A percentile compares a stretch with the other conserved stretches of the same genome.
phyloP scores from a whole-genome alignment of 2,797 vertebrate species.

The Macropodus opercularis region DNA sequence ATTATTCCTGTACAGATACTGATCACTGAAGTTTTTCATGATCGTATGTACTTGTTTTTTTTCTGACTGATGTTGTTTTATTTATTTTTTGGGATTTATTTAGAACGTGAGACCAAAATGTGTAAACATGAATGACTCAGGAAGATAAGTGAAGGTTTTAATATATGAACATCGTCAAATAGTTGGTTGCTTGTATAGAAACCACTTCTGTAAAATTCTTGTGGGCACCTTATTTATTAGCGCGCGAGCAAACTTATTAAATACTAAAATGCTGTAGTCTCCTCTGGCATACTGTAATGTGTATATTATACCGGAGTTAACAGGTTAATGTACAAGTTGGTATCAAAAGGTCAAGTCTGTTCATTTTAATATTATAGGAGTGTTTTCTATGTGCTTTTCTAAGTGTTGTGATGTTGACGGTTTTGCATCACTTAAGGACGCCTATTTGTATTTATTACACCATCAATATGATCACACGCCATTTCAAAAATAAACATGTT shows the following conservation, averaged over 20 bases:
- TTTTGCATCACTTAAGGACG: conserved; percentile 25
- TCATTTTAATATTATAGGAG: conserved; percentile 34
- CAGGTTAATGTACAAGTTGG: conserved; percentile 38
- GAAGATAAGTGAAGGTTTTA: conserved; percentile 65
- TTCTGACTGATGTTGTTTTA: conserved; percentile 24
- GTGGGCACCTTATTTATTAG: conserved; percentile 60
- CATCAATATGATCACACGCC: conserved; percentile 55
- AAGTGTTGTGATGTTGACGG: conserved; percentile 35
- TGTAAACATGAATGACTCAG: conserved; percentile 69
- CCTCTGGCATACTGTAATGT: conserved; percentile 47
- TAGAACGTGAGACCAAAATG: conserved; percentile 60
- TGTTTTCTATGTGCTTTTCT: conserved; percentile 57
- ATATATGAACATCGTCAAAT: conserved; percentile 55
- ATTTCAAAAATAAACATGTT: conserved; percentile 73
- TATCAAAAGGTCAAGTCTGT: conserved; percentile 17
- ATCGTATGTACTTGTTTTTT: conserved; percentile 26
- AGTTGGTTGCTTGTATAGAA: conserved; percentile 35
- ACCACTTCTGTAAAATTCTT: conserved; percentile 27
- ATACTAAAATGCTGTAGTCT: conserved; percentile 25
- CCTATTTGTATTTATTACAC: conserved; percentile 67
- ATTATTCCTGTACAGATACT: not conserved
- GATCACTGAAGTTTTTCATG: not conserved
- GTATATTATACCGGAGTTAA: conserved; percentile 54
- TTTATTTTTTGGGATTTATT: conserved; percentile 57
- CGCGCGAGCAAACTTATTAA: conserved; percentile 15